Evolutionary conservation across 2,113 vertebrate species (phyloP), one percentile per base, ranked within the genome.

Genomic region (Ceuthmochares aereus): DNA sequence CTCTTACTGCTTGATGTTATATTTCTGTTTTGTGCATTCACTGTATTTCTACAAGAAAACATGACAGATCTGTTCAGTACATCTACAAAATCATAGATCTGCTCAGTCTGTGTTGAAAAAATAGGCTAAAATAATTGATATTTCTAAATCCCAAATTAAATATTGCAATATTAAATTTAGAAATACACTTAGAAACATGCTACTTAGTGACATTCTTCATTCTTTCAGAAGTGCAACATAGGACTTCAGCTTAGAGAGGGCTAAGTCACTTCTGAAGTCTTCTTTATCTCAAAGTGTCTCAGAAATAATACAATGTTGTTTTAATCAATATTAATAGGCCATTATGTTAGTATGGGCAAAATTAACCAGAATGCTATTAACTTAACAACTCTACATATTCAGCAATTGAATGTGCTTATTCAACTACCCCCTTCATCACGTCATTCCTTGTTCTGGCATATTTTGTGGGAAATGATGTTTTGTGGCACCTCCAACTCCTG

Each of bases 401-500:
- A 62, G 14, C 0, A 1, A 58, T 5, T 27, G 17, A 70, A 85
- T 29, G 3, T 56, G 15, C 7, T 90, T 77, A n/a, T 84, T 37
- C 3, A 58, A 6, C 32, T 52, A 20, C 9, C 9, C 5, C 7
- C 9, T 55, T 42, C 14, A 55, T 40, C 30, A 78, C 13, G 69
- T 23, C 6, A 52, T 52, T 85, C 9, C 43, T 2, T 40, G 5
- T 54, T 58, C 23, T 40, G 32, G 7, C 32, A 25, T n/a, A 4
- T 45, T 87, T 47, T 32, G 6, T 47, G 18, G 23, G 25, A 75
- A 86, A 56, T 52, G 3, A 12, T 15, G 7, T 6, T n/a, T 5
- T 2, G 14, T 18, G 1, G 1, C 9, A 70, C 42, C 7, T 56
- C 23, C 20, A 9, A 0, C 52, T 56, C 45, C 16, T 67, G 23